Evolutionary conservation across 1,140 invertebrate genomes (phyloP).

Genomic region (Drosophila willistoni): DNA sequence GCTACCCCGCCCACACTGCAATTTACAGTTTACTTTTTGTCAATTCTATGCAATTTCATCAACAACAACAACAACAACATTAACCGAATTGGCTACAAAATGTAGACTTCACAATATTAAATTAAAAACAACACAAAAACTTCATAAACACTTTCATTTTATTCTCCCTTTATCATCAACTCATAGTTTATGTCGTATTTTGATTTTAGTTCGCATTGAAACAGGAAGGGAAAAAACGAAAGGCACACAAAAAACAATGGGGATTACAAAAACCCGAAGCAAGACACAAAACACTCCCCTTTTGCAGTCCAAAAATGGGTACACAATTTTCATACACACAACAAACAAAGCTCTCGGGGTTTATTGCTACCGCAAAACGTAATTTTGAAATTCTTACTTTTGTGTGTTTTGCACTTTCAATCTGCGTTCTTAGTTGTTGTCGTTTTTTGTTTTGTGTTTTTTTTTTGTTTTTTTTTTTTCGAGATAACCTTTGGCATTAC

Average conservation of each 20-base stretch:
- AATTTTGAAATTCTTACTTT: conserved; percentile 64
- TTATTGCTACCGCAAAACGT: conserved; percentile 34
- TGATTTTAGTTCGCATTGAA: neutral
- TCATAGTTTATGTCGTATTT: neutral
- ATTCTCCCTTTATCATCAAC: neutral
- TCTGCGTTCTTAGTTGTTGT: conserved; percentile 11
- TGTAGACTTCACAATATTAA: neutral
- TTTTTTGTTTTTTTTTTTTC: neutral
- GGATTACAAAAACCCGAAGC: conserved; percentile 21
- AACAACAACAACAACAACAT: conserved; percentile 45
- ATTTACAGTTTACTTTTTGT: conserved; percentile 22
- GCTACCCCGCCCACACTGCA: conserved; percentile 29
- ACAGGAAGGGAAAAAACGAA: conserved; percentile 7
- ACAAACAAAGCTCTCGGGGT: conserved; percentile 65
- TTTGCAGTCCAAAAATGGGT: conserved; percentile 54
- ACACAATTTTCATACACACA: conserved; percentile 71
- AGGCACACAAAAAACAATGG: conserved; percentile 19
- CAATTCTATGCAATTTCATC: conserved; percentile 24
- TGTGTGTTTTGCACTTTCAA: conserved; percentile 24
- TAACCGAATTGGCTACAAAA: neutral
- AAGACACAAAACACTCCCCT: conserved; percentile 51
- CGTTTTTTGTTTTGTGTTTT: neutral
- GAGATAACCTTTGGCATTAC: conserved; percentile 16
- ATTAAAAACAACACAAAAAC: neutral
- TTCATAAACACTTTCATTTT: neutral